Evolutionary conservation across 2,888 invertebrate genomes (phyloP), one percentile per base, ranked within the genome.

Genomic region (Hydropsyche betteni): DNA sequence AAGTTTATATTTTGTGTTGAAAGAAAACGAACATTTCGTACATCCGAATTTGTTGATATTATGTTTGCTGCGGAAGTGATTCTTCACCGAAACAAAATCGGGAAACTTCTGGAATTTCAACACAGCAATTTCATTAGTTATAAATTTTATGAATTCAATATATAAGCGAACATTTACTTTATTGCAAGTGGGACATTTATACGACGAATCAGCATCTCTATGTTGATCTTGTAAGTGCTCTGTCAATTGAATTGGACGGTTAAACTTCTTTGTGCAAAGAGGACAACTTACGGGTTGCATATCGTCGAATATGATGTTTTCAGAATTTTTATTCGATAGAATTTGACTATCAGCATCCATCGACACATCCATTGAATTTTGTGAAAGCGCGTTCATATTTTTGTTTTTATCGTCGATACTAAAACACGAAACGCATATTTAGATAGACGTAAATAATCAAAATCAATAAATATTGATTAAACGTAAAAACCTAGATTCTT

Each of bases 21-120:
- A 94, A 74, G 88, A 87, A 83, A 92, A 92, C 5, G 87, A 86
- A 83, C 94, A 94, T 79, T 90, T 87, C 44, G 88, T 87, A 83
- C 94, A 94, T 14, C 88, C 86, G 82, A 90, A 91, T 80, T 90
- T 90, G 38, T 89, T 86, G 75, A 91, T 91, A 73, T 91, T 90
- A 84, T 94, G 94, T 82, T 92, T 92, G 7, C 91, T 90, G 79
- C 91, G 86, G 79, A 94, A 91, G 82, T 94, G 94, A 82, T 93
- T 93, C 50, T 92, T 88, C 75, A 93, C 89, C 52, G 90, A 87
- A 74, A 89, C 89, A 83, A 93, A 94, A 80, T 91, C 91, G 34
- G 87, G 86, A 83, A 93, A 93, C 77, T 87, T 82, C 87, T 88
- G 77, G 12, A 81, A 81, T 79, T 78, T 76, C 79, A 80, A 77